These are phyloP conservation scores for Gallinago undulata DNA, from an alignment of 2,113 vertebrate species.

Conservation along the genomic window DNA sequence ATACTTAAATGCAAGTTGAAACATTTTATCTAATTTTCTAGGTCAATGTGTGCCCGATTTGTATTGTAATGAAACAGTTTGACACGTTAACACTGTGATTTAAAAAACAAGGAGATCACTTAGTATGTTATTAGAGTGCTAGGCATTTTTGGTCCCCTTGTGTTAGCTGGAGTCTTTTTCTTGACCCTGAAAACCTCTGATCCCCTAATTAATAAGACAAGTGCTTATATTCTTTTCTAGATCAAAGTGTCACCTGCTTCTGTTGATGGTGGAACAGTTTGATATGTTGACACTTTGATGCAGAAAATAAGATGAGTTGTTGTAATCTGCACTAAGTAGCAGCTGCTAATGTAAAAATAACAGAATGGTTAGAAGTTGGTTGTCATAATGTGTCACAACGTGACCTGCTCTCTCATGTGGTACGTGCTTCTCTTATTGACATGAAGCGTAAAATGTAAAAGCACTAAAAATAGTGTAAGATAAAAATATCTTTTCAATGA, in stretches of 20 bases:
- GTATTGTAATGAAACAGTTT: neutral
- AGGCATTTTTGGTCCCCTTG: neutral
- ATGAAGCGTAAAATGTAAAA: neutral
- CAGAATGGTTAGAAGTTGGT: neutral
- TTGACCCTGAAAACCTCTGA: conserved; percentile 50
- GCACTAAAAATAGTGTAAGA: neutral
- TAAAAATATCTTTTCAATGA: neutral
- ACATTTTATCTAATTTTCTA: conserved; percentile 11
- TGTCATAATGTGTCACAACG: conserved; percentile 5
- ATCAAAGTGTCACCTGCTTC: conserved; percentile 15
- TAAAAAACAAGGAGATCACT: neutral
- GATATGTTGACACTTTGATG: conserved; percentile 54
- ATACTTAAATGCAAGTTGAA: neutral
- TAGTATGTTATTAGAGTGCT: neutral
- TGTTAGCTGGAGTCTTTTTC: conserved; percentile 11
- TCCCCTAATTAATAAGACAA: conserved; percentile 43
- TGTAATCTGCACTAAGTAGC: conserved; percentile 57
- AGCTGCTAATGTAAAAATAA: conserved; percentile 46
- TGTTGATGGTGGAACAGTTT: conserved; percentile 20
- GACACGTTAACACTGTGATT: neutral
- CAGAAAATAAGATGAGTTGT: conserved; percentile 56
- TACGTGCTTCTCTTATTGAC: neutral
- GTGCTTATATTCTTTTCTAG: conserved; percentile 5
- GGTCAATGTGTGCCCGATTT: neutral
- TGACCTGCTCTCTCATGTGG: neutral